These are phyloP conservation scores for Sitodiplosis mosellana DNA, from an alignment of 1,140 invertebrate species.

Conservation along the genomic window DNA sequence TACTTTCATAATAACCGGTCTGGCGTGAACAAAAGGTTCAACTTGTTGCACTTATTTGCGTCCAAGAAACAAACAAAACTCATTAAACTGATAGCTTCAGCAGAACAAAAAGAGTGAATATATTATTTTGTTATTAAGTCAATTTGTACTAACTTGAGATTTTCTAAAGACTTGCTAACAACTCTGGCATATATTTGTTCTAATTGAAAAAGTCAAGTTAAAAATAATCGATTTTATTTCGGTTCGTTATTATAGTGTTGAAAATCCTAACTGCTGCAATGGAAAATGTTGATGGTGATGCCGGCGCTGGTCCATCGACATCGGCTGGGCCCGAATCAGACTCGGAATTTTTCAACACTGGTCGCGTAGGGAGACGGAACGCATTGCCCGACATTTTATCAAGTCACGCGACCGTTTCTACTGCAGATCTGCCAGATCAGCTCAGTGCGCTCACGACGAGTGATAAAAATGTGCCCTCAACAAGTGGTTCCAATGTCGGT, in stretches of 20 bases:
- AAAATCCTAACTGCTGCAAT: background rate
- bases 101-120: too few relatives aligned
- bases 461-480: background rate
- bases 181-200: too few relatives aligned
- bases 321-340: background rate
- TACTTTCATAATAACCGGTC: too few relatives aligned
- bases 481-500: background rate
- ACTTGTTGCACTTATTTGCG: too few relatives aligned
- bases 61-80: too few relatives aligned
- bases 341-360: constrained; percentile 56
- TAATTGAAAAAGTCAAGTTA: too few relatives aligned
- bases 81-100: too few relatives aligned
- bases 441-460: constrained; percentile 36
- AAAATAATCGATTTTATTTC: too few relatives aligned
- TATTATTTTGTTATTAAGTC: too few relatives aligned
- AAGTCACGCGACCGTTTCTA: constrained; percentile 36
- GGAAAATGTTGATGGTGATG: background rate
- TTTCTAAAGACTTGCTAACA: too few relatives aligned
- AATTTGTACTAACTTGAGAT: too few relatives aligned
- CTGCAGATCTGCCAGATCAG: constrained; percentile 44
- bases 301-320: background rate
- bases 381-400: constrained; percentile 57
- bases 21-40: too few relatives aligned
- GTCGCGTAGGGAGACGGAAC: constrained; percentile 58
- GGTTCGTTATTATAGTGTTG: background rate